phyloP scores from a whole-genome alignment of 1,140 invertebrate genomes.

The Lasioglossum albipes region DNA sequence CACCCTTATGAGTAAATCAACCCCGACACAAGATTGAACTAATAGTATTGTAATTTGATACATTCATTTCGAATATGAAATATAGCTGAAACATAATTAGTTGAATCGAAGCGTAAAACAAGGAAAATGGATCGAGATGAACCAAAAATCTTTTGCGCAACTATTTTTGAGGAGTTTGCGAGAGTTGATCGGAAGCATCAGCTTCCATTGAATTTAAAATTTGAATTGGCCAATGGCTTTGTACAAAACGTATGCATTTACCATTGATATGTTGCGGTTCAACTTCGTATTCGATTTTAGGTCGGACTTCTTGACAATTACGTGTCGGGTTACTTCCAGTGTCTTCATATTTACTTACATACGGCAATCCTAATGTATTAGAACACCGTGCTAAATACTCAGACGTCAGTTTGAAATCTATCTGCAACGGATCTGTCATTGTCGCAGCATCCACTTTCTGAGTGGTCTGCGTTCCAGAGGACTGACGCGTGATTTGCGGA shows the following conservation, averaged over 20 bases:
- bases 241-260: conserved; percentile 34
- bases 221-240: too few relatives aligned
- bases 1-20: too few relatives aligned
- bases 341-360: conserved; percentile 74
- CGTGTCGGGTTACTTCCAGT: conserved; percentile 69
- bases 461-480: conserved; percentile 72
- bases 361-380: conserved; percentile 72
- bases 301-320: conserved; percentile 66
- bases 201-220: too few relatives aligned
- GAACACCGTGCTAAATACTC: conserved; percentile 77
- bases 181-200: too few relatives aligned
- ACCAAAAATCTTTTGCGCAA: too few relatives aligned
- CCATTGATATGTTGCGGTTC: conserved; percentile 75
- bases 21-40: too few relatives aligned
- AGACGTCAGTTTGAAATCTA: conserved; percentile 76
- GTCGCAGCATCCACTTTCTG: conserved; percentile 80
- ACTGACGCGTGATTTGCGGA: conserved; percentile 68
- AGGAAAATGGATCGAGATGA: too few relatives aligned
- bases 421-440: conserved; percentile 80
- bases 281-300: conserved; percentile 74
- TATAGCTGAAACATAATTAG: too few relatives aligned
- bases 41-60: too few relatives aligned
- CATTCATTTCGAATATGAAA: too few relatives aligned
- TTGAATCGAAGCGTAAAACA: too few relatives aligned
- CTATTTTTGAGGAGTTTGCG: too few relatives aligned